Base-by-base conservation (phyloP, 2,888 invertebrate species). In the Suillia variegata region DNA sequence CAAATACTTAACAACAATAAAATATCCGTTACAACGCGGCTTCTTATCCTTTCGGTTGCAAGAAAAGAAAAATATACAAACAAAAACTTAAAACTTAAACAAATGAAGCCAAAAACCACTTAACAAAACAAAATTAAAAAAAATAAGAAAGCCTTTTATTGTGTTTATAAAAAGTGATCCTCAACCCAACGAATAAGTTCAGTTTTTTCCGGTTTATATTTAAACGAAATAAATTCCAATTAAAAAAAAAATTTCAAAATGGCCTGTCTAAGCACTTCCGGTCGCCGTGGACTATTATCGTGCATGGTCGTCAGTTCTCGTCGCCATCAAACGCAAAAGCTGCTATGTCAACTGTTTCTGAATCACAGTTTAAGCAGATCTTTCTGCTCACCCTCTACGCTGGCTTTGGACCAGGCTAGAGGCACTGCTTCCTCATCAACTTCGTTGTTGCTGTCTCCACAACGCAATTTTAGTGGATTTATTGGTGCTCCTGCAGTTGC, bases 251-350 rank as follows among this genome's bases (percentile, higher is more conserved):
- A 21, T 48, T 48, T 42, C 20, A 65, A 66, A 66, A 79, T 80
- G 80, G 80, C 80, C 63, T 79, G 78, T 66, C 72, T 80, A 67
- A 75, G 77, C 67, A 79, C 75, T 74, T 79, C 80, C 76, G 77
- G 78, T 73, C 79, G 77, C 67, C 63, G 67, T 63, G 67, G 70
- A 66, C 58, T 71, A 63, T n/a, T n/a, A n/a, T n/a, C n/a, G n/a
- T 67, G 63, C 60, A 70, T 71, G 62, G 75, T 69, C 66, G 71
- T 70, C 73, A 69, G 71, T 71, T 61, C 78, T 63, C 74, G 74
- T 65, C 71, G 70, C 62, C 74, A 77, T 59, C 73, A 78, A 62
- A 70, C 73, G 62, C 73, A 78, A 54, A 79, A 73, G 61, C 67
- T 74, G 61, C 66, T 80, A 54, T 76, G 71, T 62, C 75, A 77